phyloP scores from a whole-genome alignment of 2,113 vertebrate species.

The Tachycineta bicolor region DNA sequence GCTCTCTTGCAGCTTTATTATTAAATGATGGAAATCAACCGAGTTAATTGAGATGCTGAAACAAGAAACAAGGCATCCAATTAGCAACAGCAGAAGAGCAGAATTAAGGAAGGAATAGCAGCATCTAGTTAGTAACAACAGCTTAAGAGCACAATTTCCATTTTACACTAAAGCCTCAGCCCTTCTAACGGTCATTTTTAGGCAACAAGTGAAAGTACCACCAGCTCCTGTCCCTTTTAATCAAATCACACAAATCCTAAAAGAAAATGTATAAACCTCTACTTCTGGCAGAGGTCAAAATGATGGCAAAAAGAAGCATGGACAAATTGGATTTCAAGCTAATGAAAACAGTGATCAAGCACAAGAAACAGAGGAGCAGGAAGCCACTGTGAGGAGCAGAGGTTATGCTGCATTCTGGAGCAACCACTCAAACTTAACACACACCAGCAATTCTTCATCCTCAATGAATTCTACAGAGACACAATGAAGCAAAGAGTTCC shows the following conservation, averaged over 20 bases:
- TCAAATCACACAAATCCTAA: neutral
- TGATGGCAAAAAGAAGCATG: neutral
- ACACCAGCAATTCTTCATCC: neutral
- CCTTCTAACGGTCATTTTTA: neutral
- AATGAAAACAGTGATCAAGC: neutral
- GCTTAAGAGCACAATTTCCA: neutral
- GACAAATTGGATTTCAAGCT: neutral
- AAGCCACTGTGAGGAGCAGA: neutral
- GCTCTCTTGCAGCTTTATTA: neutral
- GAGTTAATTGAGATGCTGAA: neutral
- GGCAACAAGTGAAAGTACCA: neutral
- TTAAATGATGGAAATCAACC: neutral
- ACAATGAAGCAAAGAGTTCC: neutral
- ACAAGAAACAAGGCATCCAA: neutral
- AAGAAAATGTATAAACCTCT: neutral
- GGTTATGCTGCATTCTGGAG: neutral
- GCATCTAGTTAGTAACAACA: neutral
- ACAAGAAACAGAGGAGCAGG: neutral
- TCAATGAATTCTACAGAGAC: neutral
- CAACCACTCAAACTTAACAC: neutral
- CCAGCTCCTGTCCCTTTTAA: neutral
- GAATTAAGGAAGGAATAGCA: neutral
- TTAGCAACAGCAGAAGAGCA: neutral
- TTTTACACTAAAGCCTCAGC: neutral
- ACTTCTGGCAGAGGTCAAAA: neutral